Base-by-base conservation (phyloP, 2,797 vertebrate genomes). In the Cryptoblepharus egeriae region DNA sequence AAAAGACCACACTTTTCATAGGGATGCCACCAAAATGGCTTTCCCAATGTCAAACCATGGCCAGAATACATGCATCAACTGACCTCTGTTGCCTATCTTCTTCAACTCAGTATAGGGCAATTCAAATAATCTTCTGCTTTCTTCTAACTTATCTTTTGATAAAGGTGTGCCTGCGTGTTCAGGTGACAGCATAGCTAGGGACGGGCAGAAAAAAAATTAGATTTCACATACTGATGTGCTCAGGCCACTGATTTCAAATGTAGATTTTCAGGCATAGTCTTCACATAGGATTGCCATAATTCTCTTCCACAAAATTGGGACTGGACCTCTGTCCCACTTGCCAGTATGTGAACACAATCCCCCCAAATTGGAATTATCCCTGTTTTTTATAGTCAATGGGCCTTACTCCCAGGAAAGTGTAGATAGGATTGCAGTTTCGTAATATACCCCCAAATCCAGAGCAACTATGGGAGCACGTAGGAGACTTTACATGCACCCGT, bases 1-100 rank as follows among this genome's bases (percentile, higher is more conserved):
- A 30, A 26, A 24, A 37, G 52, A 12, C 12, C 22, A 2, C 30
- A 26, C 26, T 58, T 65, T n/a, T 32, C 15, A 65, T 20, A 6
- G 16, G 64, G 64, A 30, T 65, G 30, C 16, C 64, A 65, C 30
- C 64, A 28, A 16, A 28, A 39, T 69, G 49, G 45, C 5, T 18
- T 32, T 11, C 35, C 39, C 26, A n/a, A n/a, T 28, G n/a, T 13
- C 76, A 67, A 37, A 16, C 28, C 16, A n/a, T 6, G 7, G 13
- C 32, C 63, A 32, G 6, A 39, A 58, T 2, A 6, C 52, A 20
- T 42, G 30, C 5, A 65, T 13, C 12, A 5, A 75, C 72, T 81
- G 1, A 81, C 71, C 63, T 75, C 52, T 67, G 75, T 49, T 42
- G 52, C 71, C 80, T 68, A 63, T 81, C 75, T 65, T 81, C 32